phyloP scores from a whole-genome alignment of 2,113 vertebrate genomes.

The Leuciscus idus region DNA sequence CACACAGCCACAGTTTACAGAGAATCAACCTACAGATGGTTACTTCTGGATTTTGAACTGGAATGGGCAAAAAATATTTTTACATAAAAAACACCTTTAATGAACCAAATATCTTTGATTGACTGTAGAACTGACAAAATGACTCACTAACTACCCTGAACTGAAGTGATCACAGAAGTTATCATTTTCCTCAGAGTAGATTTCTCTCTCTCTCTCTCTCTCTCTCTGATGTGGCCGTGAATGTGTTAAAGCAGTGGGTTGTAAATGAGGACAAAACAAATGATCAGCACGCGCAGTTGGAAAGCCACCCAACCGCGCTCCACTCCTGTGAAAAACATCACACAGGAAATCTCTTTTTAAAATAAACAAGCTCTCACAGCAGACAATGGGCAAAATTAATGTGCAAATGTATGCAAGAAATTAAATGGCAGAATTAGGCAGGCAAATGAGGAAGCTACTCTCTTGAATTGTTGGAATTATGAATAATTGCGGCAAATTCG shows the following conservation, averaged over 20 bases:
- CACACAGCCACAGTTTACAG: background rate
- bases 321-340: constrained; percentile 95
- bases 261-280: constrained; percentile 98
- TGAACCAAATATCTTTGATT: background rate
- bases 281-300: constrained; percentile 98
- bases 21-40: background rate
- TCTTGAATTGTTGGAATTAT: constrained; percentile 98
- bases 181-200: background rate
- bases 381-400: constrained; percentile 97
- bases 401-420: constrained; percentile 99
- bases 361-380: constrained; percentile 86
- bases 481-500: constrained; percentile 97
- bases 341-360: constrained; percentile 79
- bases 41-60: background rate
- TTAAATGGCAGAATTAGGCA: constrained; percentile 79
- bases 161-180: constrained; percentile 17
- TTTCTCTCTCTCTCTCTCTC: background rate
- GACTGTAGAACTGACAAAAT: background rate
- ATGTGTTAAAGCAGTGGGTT: constrained; percentile 94
- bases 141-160: background rate
- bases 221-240: constrained; percentile 75
- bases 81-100: background rate
- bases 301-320: constrained; percentile 96
- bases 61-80: background rate
- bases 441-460: constrained; percentile 85